Evolutionary conservation across 2,888 invertebrate species (phyloP).

Genomic region (Calameuta idolon): DNA sequence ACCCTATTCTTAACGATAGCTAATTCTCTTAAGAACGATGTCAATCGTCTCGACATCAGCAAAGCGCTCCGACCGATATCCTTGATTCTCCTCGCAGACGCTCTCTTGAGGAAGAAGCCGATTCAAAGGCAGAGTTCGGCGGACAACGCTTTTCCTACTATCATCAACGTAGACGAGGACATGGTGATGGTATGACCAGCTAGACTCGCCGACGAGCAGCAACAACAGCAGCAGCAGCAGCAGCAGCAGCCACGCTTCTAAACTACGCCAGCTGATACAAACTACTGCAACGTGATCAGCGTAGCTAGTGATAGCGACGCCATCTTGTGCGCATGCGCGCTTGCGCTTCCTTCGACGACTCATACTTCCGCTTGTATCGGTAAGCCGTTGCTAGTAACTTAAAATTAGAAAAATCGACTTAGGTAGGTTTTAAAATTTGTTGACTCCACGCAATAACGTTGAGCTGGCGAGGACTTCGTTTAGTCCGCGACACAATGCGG

Average conservation of each 20-base stretch:
- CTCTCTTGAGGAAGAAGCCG: conserved; percentile 59
- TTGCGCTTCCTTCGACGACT: conserved; percentile 28
- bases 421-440: conserved; percentile 55
- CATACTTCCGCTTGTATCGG: conserved; percentile 37
- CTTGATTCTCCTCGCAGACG: conserved; percentile 47
- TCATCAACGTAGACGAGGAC: conserved; percentile 61
- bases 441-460: conserved; percentile 39
- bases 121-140: conserved; percentile 64
- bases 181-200: conserved; percentile 66
- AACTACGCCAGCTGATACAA: not conserved
- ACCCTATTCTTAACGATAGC: not conserved
- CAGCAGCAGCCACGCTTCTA: conserved; percentile 6
- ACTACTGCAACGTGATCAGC: not conserved
- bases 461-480: conserved; percentile 29
- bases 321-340: conserved; percentile 4
- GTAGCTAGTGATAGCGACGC: not conserved
- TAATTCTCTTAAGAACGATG: not conserved
- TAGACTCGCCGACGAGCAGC: conserved; percentile 33
- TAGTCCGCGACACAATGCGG: not conserved
- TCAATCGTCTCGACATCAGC: conserved; percentile 5
- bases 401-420: conserved; percentile 44
- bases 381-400: conserved; percentile 44
- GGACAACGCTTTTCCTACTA: conserved; percentile 62
- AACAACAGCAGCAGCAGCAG: conserved; percentile 28
- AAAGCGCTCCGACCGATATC: not conserved